Evolutionary conservation across 2,888 invertebrate genomes (phyloP).

Genomic region (Pandemis heparana): DNA sequence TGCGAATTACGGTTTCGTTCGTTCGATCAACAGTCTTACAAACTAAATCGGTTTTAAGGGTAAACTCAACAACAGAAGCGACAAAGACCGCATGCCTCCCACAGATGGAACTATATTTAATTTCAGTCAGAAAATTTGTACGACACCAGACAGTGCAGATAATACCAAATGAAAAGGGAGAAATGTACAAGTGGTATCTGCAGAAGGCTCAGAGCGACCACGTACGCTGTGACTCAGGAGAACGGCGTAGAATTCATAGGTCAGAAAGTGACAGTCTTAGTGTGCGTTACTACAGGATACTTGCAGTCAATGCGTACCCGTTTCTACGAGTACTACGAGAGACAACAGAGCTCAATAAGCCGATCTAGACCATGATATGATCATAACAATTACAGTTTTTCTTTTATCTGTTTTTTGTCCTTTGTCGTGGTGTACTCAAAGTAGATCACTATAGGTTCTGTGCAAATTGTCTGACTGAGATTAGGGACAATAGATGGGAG

Average conservation of each 20-base stretch:
- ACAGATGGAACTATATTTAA: background rate
- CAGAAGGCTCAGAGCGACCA: background rate
- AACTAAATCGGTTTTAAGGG: background rate
- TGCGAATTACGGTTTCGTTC: background rate
- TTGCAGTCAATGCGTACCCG: no score
- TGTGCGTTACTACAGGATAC: no score
- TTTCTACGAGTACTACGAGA: no score
- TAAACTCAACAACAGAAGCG: background rate
- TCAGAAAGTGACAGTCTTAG: background rate
- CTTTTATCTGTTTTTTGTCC: background rate
- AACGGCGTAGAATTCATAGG: background rate
- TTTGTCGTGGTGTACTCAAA: background rate
- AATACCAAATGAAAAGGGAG: background rate
- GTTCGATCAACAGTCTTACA: background rate
- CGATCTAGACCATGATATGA: no score
- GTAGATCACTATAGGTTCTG: background rate
- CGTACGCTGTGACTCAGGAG: background rate
- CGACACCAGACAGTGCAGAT: background rate
- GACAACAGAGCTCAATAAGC: no score
- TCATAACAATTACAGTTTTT: no score
- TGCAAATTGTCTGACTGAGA: background rate
- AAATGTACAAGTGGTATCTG: background rate
- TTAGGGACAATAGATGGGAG: background rate
- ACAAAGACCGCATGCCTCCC: constrained; percentile 9
- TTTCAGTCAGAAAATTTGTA: background rate